Conservation (phyloP, 2,113 vertebrate species). For the Falcunculus frontatus region DNA sequence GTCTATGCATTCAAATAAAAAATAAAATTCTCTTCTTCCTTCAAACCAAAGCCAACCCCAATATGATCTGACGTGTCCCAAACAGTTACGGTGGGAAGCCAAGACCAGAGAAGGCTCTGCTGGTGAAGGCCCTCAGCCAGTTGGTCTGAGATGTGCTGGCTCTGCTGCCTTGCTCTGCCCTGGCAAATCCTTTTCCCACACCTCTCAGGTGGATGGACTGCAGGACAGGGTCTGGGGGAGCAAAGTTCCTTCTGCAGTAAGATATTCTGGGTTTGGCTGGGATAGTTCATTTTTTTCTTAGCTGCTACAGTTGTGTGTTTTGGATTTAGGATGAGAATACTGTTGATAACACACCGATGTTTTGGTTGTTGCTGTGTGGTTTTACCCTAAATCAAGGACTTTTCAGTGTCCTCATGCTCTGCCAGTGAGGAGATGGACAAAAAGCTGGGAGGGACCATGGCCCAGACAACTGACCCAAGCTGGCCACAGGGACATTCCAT, state of each 20-base stretch:
- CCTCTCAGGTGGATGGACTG: not conserved
- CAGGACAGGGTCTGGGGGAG: not conserved
- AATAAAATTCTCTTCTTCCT: not conserved
- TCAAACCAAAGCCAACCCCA: not conserved
- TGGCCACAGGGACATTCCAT: not conserved
- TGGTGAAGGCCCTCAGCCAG: not conserved
- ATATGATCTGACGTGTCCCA: not conserved
- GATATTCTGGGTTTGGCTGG: not conserved
- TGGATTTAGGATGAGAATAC: not conserved
- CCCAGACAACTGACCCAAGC: not conserved
- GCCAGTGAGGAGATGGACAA: not conserved
- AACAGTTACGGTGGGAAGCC: not conserved
- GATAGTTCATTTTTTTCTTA: not conserved
- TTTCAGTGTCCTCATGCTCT: not conserved
- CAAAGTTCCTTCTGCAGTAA: not conserved
- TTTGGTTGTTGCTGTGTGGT: not conserved
- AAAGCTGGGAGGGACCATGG: not conserved
- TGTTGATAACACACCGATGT: not conserved
- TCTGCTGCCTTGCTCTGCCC: not conserved
- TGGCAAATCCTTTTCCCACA: not conserved
- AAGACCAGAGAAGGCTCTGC: not conserved
- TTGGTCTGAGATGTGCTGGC: not conserved
- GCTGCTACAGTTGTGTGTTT: not conserved
- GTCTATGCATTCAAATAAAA: not conserved
- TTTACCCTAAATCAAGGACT: not conserved